Evolutionary conservation across 1,140 invertebrate species (phyloP).

Genomic region (Brachionus sp.): DNA sequence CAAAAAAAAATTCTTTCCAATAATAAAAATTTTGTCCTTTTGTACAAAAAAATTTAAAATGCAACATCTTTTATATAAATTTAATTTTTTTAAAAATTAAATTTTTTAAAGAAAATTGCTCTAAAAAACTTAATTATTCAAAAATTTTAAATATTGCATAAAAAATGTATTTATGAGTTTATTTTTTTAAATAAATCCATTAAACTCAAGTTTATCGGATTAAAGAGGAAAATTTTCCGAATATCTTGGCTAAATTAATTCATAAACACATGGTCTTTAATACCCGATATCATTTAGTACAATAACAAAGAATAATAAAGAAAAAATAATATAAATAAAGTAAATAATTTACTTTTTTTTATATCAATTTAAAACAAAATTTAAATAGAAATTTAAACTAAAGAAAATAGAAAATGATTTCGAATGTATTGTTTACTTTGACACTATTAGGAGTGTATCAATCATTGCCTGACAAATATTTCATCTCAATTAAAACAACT

Average conservation of each 20-base stretch:
- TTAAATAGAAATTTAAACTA: not conserved
- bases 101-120: no score
- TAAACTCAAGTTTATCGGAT: not conserved
- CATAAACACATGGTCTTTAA: not conserved
- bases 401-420: not conserved
- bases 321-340: not conserved
- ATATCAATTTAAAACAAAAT: not conserved
- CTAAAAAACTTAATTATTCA: no score
- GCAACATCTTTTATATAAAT: no score
- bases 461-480: not conserved
- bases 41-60: no score
- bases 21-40: no score
- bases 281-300: not conserved
- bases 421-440: not conserved
- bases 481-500: not conserved
- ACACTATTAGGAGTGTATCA: not conserved
- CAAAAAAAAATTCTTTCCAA: no score
- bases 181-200: not conserved
- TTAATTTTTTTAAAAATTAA: no score
- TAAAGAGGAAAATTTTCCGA: not conserved
- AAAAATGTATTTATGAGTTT: not conserved
- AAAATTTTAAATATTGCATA: not conserved
- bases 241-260: not conserved
- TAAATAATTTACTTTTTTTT: not conserved
- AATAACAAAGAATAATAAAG: not conserved